phyloP scores from a whole-genome alignment of 2,888 invertebrate genomes.

The Epinotia brunnichana region DNA sequence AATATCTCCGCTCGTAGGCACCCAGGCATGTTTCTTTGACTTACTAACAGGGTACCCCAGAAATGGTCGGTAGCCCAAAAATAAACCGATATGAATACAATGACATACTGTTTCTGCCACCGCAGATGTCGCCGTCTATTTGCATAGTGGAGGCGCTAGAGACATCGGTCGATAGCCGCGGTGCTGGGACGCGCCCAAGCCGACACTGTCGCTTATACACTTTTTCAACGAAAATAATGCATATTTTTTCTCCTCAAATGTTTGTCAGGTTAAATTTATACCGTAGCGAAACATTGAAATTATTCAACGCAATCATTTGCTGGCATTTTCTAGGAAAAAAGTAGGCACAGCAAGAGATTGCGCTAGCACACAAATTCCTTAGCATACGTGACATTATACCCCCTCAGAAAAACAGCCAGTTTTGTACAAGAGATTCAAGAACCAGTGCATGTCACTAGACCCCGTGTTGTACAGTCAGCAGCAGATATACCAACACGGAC shows the following conservation, averaged over 20 bases:
- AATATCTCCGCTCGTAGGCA: neutral
- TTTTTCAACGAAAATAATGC: conserved; percentile 67
- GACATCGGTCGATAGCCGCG: conserved; percentile 26
- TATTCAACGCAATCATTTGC: conserved; percentile 23
- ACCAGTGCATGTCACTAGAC: conserved; percentile 13
- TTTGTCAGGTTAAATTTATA: conserved; percentile 25
- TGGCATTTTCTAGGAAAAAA: neutral
- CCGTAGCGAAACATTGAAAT: conserved; percentile 29
- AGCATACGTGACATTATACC: neutral
- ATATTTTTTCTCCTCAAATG: conserved; percentile 71
- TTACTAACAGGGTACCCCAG: neutral
- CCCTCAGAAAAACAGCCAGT: conserved; percentile 18
- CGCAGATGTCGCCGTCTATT: conserved; percentile 43
- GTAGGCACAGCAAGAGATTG: conserved; percentile 1
- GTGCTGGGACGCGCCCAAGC: conserved; percentile 21
- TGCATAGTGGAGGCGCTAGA: conserved; percentile 12
- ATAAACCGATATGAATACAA: neutral
- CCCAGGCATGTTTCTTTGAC: neutral
- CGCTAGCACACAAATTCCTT: neutral
- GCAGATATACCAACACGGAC: neutral
- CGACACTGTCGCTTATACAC: conserved; percentile 22
- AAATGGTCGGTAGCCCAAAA: neutral
- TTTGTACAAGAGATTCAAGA: conserved; percentile 26
- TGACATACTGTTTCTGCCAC: neutral
- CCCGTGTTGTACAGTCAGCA: conserved; percentile 20